Base-by-base conservation (phyloP, 37 sponge, comb jelly and placozoan species). In the Aphrocallistes beatrix region DNA sequence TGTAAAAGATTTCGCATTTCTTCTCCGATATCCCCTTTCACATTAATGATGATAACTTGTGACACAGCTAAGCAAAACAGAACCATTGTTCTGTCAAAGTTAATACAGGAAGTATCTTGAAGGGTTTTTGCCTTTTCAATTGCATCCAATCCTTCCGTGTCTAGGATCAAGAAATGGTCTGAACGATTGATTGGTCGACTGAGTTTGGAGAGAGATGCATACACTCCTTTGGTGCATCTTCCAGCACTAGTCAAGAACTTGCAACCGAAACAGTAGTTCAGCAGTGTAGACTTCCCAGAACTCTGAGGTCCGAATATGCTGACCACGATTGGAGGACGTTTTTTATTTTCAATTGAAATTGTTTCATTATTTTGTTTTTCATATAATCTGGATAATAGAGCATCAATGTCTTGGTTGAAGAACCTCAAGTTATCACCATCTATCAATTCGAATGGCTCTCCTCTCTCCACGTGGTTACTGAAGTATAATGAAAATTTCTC, bases 361-460 rank as follows among this genome's bases (percentile, higher is more conserved):
- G n/a, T 3, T 60, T 60, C 34, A 25, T 19, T 28, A 60, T 32
- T 32, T 28, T 60, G 75, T 30, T 28, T 60, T 19, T 60, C 32
- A 28, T 60, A 60, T 30, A 60, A 32, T 30, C 21, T 13, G 34
- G 21, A 60, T 13, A 60, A 60, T 3, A 60, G 75, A 6, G 25
- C 34, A 60, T 60, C 75, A 60, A 60, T 60, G 8, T 60, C 75
- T 60, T 60, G 8, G n/a, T 60, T 60, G n/a, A 60, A 60, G 75
- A 60, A 60, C 25, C 75, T 21, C 28, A 60, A 30, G n/a, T 60
- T 60, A 28, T 60, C 75, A 32, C 75, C 75, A 13, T 60, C 75
- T 25, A 60, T 60, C n/a, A 60, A 28, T 60, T 60, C 75, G 21
- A 60, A 60, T 60, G 75, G 75, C 34, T 60, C 75, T 60, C 75